Evolutionary conservation across 2,797 vertebrate genomes (phyloP), one percentile per base, ranked within the genome.

Genomic region (Miichthys miiuy): DNA sequence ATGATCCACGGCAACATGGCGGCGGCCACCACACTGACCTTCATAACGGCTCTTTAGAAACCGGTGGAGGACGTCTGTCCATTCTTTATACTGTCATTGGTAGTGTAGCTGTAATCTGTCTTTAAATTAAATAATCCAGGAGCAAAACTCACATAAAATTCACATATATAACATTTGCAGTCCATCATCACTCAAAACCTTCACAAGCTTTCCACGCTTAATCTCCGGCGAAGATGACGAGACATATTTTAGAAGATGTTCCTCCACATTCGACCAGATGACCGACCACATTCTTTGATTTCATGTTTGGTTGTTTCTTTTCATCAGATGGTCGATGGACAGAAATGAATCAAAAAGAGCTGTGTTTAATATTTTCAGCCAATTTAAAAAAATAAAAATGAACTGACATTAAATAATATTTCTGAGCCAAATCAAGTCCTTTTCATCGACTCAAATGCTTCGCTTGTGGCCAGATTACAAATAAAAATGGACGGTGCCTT

Each of bases 381-480:
- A 21, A 58, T 64, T 60, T 63, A 56, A 83, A 77, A 75, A 2
- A 21, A 64, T 13, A 72, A 64, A 8, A 64, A 8, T 20, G 46
- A 83, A 50, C 56, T n/a, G 20, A 62, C 66, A 38, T 46, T 72
- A 55, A 46, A 68, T 56, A 23, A 65, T 25, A 27, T 84, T 74
- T 76, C 57, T 4, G 54, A 80, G 62, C 52, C 72, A 69, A 27
- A 79, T 71, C 30, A 12, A 58, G 60, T 82, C 68, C 57, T n/a
- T 80, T 85, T 87, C 63, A 83, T 77, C 17, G 0, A 18, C 21
- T 8, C 18, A 48, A 70, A 68, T 20, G 34, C 42, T 13, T 16
- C 20, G 47, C 81, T 82, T 70, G 63, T 72, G 67, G 57, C 61
- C 61, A 69, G 63, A 77, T 77, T 68, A 65, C 44, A 79, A 80